These are phyloP conservation scores for Irena cyanogastra DNA, from an alignment of 2,113 vertebrate genomes.

Conservation along the genomic window DNA sequence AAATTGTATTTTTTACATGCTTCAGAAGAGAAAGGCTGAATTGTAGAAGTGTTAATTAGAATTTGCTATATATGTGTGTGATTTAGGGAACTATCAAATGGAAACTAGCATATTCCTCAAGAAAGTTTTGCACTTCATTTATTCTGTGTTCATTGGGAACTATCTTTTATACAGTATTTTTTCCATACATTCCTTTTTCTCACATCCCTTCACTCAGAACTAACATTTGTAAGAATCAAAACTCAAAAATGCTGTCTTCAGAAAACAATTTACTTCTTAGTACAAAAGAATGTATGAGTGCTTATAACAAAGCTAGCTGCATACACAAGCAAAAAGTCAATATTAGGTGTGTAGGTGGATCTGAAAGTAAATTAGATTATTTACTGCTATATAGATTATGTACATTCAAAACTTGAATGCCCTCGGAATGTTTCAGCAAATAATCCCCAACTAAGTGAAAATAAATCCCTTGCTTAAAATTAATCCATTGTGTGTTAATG, in stretches of 20 bases:
- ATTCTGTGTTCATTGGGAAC: background rate
- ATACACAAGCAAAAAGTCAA: background rate
- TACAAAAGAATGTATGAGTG: background rate
- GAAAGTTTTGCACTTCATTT: background rate
- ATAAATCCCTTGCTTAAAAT: constrained; percentile 14
- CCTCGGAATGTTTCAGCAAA: background rate
- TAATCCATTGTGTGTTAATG: background rate
- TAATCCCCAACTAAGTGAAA: constrained; percentile 21
- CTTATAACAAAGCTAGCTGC: background rate
- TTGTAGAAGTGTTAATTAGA: background rate
- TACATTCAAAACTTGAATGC: background rate
- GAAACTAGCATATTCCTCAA: background rate
- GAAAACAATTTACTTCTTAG: background rate
- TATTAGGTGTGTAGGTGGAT: background rate
- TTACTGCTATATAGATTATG: background rate
- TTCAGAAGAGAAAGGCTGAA: background rate
- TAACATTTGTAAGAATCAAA: background rate
- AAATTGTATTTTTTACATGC: background rate
- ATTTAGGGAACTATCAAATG: background rate
- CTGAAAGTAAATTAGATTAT: background rate
- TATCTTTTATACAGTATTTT: background rate
- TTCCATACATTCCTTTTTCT: background rate
- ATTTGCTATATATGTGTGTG: background rate
- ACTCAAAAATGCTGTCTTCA: background rate
- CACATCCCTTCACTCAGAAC: background rate